Conservation (phyloP, 2,113 vertebrate species). For the Nothoprocta perdicaria region DNA sequence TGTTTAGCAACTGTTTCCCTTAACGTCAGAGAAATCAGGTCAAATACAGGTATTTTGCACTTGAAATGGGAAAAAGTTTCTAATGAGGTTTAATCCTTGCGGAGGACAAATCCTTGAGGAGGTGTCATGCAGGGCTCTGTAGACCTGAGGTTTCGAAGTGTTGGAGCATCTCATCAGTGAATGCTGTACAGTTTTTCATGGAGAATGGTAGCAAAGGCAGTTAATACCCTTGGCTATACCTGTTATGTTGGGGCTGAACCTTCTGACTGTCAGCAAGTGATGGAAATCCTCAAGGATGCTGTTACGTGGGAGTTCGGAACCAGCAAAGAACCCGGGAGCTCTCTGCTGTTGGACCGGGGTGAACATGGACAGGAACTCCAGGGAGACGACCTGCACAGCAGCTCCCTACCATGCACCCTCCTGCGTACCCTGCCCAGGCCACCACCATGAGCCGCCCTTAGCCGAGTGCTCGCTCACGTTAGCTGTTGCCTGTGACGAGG, state of each 20-base stretch:
- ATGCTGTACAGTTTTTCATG: background rate
- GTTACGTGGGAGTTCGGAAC: background rate
- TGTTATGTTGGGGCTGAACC: background rate
- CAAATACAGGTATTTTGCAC: background rate
- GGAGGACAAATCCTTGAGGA: background rate
- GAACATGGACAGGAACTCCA: background rate
- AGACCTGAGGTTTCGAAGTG: background rate
- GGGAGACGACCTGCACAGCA: accelerated
- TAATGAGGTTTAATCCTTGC: background rate
- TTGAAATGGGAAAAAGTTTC: background rate
- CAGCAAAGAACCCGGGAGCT: background rate
- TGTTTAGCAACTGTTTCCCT: background rate
- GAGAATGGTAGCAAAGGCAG: background rate
- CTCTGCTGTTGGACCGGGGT: background rate
- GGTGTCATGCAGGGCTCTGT: background rate
- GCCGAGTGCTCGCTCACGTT: background rate
- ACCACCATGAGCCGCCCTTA: slow-evolving; percentile 29
- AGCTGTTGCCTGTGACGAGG: slow-evolving; percentile 21
- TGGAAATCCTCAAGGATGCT: background rate
- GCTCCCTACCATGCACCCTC: background rate
- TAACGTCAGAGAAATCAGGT: background rate
- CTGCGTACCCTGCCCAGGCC: background rate
- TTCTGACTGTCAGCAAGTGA: background rate
- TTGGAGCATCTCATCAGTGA: background rate
- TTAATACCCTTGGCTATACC: background rate